Base-by-base conservation (phyloP, 2,113 vertebrate species). In the Pogonocichla stellata region DNA sequence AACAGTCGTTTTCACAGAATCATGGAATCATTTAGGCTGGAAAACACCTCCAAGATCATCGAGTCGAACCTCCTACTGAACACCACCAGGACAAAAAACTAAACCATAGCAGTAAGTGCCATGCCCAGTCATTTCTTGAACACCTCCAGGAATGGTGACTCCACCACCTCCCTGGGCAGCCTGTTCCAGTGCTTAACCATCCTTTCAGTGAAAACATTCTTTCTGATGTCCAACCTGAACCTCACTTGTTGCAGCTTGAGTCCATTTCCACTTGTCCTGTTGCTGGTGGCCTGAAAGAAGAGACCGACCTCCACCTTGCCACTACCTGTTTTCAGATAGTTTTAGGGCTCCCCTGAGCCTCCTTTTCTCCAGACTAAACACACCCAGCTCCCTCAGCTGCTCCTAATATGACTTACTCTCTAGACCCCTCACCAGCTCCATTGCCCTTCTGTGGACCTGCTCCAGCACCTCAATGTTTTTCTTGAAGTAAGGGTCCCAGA, bases 31-130 rank as follows among this genome's bases (percentile, higher is more conserved):
- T 51, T 77, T 36, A 12, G 1, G 7, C 33, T 51, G 22, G 22
- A 69, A 69, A 77, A 53, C 33, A 38, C 13, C 33, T 87, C n/a
- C 40, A 34, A 62, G 9, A 9, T 70, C 56, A n/a, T 15, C 0
- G 0, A 54, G 19, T 62, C n/a, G n/a, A 48, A 25, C 13, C 40
- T 87, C 61, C 12, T 12, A 47, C 19, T 0, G 0, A 48, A 17
- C 40, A 47, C 40, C 56, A 18, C 48, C n/a, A 9, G 0, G 1
- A 13, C 40, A 87, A n/a, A n/a, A n/a, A n/a, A n/a, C n/a, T 47
- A 70, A 79, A 47, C n/a, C 24, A 20, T 16, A 25, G 8, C 65
- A 62, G 14, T 40, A 17, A 47, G 7, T 79, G 24, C 74, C 19
- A 6, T 6, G 16, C 45, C 24, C 29, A 47, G 74, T 31, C 19